Evolutionary conservation across 2,797 vertebrate species (phyloP).

Genomic region (Carcharodon carcharias): DNA sequence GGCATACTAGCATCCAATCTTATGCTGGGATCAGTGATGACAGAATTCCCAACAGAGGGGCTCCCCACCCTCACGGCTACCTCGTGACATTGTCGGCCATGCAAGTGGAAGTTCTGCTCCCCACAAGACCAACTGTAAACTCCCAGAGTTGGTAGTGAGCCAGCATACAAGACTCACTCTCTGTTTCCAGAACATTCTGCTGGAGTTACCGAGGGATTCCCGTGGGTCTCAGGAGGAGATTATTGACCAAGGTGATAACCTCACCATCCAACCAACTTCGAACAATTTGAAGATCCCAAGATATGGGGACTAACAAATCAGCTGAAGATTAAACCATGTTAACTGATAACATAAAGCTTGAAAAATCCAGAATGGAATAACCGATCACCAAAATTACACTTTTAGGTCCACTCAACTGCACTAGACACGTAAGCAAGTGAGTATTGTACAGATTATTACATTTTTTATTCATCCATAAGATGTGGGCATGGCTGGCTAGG

Average conservation of each 20-base stretch:
- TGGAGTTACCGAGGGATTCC: neutral
- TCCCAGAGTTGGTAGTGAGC: neutral
- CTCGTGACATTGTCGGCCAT: neutral
- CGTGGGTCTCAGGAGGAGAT: neutral
- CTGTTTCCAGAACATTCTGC: neutral
- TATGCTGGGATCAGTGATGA: neutral
- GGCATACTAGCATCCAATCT: neutral
- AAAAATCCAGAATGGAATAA: neutral
- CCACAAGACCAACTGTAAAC: neutral
- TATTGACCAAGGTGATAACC: neutral
- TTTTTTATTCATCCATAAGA: neutral
- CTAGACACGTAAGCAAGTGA: neutral
- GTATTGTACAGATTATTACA: neutral
- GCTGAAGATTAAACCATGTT: neutral
- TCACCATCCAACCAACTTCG: neutral
- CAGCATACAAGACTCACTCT: neutral
- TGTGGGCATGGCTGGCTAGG: neutral
- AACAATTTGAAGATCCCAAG: neutral
- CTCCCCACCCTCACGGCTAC: neutral
- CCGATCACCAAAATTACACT: neutral
- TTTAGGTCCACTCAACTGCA: neutral
- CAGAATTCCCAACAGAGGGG: neutral
- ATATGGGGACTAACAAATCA: neutral
- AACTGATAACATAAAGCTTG: neutral
- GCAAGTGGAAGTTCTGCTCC: neutral